Base-by-base conservation (phyloP, 2,113 vertebrate species). In the Peromyscus californicus region DNA sequence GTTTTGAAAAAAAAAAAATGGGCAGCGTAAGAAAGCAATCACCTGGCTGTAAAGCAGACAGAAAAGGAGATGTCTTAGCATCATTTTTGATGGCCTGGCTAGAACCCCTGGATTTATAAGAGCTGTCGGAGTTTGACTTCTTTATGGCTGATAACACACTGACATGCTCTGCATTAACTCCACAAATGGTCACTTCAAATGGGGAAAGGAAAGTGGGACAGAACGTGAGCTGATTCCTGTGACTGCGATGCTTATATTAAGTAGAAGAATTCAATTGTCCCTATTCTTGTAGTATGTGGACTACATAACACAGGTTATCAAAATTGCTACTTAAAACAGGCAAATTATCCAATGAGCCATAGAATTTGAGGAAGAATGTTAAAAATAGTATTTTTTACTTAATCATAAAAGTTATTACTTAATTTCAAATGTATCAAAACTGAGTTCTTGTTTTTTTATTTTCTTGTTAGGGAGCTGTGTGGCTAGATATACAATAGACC, bases 61-160 rank as follows among this genome's bases (percentile, higher is more conserved):
- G 93, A 98, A 95, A 98, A 98, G 98, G 94, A 97, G 97, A 89
- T 59, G 96, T 78, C 97, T 98, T 94, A 98, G 91, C 94, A 97
- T 96, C 97, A 96, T 92, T 98, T 98, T 98, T 98, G 98, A 98
- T 97, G 76, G 67, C 82, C 72, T 97, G 97, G 89, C 98, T 98
- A 98, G 97, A 97, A 94, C 98, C 97, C 91, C 74, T 97, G 96
- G 78, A 98, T 98, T 98, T 97, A 97, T 96, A 96, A 63, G 54
- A 97, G 95, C 96, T 98, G 85, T 90, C 91, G 96, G 96, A 90
- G 12, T 45, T 75, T 98, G 96, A 98, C 96, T 91, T 98, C 87
- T 80, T 98, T 97, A 97, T n/a, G 94, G 92, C 72, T 97, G 86
- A 97, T 94, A 86, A 42, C 29, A 94, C 70, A 36, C 12, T 87